Conservation (phyloP, 2,113 vertebrate species). For the Onychostruthus taczanowskii region DNA sequence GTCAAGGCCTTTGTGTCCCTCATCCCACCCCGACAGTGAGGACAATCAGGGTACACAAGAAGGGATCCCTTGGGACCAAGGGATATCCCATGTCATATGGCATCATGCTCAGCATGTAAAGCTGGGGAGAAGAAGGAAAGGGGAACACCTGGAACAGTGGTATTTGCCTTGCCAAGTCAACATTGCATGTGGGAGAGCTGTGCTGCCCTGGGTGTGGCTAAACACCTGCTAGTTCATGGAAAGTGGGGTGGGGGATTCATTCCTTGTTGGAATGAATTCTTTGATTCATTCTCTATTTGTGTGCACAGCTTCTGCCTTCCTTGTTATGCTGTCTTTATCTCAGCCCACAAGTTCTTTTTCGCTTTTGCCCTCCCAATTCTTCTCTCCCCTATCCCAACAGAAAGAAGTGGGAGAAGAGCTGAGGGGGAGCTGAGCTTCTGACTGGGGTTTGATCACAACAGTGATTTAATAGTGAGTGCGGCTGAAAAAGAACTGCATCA, state of each 20-base stretch:
- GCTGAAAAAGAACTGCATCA: neutral
- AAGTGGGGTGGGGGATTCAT: neutral
- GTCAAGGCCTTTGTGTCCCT: neutral
- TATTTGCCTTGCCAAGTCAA: neutral
- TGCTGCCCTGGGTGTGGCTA: neutral
- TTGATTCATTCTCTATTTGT: neutral
- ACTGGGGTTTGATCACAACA: neutral
- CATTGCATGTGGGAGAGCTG: fast-evolving
- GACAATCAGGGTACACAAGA: neutral
- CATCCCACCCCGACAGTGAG: neutral
- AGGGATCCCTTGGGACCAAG: neutral
- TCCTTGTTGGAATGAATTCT: neutral
- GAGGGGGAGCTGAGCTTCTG: neutral
- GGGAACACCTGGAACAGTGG: neutral
- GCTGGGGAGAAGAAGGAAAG: neutral
- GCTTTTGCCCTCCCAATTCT: neutral
- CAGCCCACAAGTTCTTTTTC: neutral
- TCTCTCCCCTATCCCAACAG: neutral
- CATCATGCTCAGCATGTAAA: neutral
- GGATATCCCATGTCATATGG: neutral
- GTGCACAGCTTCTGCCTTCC: neutral
- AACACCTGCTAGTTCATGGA: neutral
- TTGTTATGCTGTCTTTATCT: neutral
- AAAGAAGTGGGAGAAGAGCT: neutral
- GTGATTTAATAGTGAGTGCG: neutral